Evolutionary conservation across 2,113 vertebrate species (phyloP).

Genomic region (Cichladusa arquata): DNA sequence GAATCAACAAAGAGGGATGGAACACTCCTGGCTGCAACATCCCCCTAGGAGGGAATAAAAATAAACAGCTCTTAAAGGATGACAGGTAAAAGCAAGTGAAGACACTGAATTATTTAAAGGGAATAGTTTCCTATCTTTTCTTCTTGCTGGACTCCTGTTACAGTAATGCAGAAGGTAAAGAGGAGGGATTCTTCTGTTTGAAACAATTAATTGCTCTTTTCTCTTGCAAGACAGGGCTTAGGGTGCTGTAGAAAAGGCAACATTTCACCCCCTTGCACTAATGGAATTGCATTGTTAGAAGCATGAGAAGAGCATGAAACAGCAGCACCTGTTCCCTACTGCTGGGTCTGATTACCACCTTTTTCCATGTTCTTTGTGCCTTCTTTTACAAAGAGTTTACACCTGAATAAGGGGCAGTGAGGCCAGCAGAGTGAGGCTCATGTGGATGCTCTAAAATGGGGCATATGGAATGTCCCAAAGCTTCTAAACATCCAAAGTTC

Average conservation of each 20-base stretch:
- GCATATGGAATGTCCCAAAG: fast-evolving
- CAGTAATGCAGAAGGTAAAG: not conserved
- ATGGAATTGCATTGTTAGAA: not conserved
- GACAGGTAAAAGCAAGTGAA: not conserved
- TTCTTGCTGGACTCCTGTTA: not conserved
- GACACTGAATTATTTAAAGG: not conserved
- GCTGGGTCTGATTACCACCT: not conserved
- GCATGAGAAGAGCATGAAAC: not conserved
- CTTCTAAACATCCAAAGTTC: not conserved
- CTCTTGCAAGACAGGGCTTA: not conserved
- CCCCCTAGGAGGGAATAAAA: not conserved
- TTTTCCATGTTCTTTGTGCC: not conserved
- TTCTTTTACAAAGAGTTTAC: not conserved
- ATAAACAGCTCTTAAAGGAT: not conserved
- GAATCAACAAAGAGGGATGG: not conserved
- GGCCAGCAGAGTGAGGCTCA: not conserved
- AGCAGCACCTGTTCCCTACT: not conserved
- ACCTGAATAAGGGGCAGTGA: not conserved
- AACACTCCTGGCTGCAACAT: not conserved
- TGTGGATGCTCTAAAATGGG: not conserved
- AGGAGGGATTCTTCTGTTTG: not conserved
- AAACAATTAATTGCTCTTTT: not conserved
- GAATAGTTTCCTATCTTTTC: not conserved
- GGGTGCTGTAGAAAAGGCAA: not conserved
- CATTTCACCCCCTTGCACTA: not conserved